Evolutionary conservation across 2,797 vertebrate genomes (phyloP).

Genomic region (Percopsis omiscomaycus): DNA sequence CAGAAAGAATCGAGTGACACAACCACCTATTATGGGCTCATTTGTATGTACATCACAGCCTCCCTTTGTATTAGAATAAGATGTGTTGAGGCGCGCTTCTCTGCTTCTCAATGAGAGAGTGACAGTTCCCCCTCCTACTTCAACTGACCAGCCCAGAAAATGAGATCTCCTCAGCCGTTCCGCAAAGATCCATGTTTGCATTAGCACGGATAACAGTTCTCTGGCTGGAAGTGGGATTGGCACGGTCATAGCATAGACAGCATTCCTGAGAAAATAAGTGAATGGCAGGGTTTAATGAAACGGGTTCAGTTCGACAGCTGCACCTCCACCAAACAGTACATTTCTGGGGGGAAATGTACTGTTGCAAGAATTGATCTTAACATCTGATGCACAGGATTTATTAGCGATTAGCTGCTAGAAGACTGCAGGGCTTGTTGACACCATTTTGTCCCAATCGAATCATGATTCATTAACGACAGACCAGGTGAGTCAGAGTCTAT

Average conservation of each 20-base stretch:
- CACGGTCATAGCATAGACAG: conserved; percentile 26
- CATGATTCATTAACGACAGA: conserved; percentile 6
- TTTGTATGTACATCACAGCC: conserved; percentile 77
- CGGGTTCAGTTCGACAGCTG: conserved; percentile 41
- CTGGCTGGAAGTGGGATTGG: conserved; percentile 19
- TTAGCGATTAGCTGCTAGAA: conserved; percentile 15
- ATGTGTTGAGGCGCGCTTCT: conserved; percentile 61
- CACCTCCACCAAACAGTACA: conserved; percentile 13
- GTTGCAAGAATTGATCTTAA: conserved; percentile 2
- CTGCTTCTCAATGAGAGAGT: conserved; percentile 53
- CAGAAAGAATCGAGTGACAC: conserved; percentile 63
- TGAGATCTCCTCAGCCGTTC: conserved; percentile 41
- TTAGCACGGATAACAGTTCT: conserved; percentile 46
- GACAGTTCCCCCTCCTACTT: conserved; percentile 36
- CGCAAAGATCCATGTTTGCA: conserved; percentile 41
- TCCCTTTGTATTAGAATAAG: conserved; percentile 61
- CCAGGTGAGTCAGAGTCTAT: conserved; percentile 45
- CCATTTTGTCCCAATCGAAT: no score
- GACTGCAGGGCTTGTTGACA: no score
- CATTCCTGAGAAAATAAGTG: conserved; percentile 2
- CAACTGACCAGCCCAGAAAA: conserved; percentile 29
- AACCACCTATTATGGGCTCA: conserved; percentile 70
- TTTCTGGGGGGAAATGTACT: no score
- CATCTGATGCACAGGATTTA: conserved; percentile 18
- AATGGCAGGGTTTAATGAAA: conserved; percentile 23